A percentile compares a stretch with the other conserved stretches of the same genome.
Conservation (phyloP, 2,888 invertebrate species). For the Synergus gifuensis region DNA sequence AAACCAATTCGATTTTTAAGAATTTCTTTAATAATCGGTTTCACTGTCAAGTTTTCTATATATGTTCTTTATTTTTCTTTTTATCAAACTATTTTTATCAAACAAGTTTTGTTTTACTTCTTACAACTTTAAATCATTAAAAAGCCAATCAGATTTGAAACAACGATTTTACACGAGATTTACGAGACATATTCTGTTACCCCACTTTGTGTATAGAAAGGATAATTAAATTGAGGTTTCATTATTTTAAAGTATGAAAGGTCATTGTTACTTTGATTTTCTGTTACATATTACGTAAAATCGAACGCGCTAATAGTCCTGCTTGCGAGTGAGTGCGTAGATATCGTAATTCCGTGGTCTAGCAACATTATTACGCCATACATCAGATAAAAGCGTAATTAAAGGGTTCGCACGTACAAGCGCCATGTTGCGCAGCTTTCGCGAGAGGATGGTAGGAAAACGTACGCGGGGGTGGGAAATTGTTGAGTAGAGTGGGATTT, state of each 20-base stretch:
- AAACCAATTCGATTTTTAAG: too few relatives aligned
- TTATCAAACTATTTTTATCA: too few relatives aligned
- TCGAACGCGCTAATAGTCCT: neutral
- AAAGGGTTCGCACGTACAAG: slow-evolving; percentile 65
- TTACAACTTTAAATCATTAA: too few relatives aligned
- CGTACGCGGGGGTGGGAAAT: slow-evolving; percentile 17
- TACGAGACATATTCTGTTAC: too few relatives aligned
- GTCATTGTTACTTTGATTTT: neutral
- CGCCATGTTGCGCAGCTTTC: slow-evolving; percentile 51
- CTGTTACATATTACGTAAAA: neutral
- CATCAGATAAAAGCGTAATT: slow-evolving; percentile 73
- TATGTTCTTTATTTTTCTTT: too few relatives aligned
- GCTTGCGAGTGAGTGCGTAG: slow-evolving; percentile 15
- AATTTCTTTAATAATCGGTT: too few relatives aligned
- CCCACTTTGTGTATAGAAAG: too few relatives aligned
- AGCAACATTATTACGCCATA: slow-evolving; percentile 67
- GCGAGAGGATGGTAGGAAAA: slow-evolving; percentile 10
- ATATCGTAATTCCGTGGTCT: slow-evolving; percentile 60
- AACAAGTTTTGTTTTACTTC: too few relatives aligned
- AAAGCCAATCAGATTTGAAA: too few relatives aligned
- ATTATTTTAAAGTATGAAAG: neutral
- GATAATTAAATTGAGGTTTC: too few relatives aligned
- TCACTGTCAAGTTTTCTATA: too few relatives aligned
- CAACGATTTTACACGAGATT: too few relatives aligned
- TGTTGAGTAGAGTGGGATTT: slow-evolving; percentile 3